Conservation (phyloP, 2,888 invertebrate species). For the Mesoligia furuncula region DNA sequence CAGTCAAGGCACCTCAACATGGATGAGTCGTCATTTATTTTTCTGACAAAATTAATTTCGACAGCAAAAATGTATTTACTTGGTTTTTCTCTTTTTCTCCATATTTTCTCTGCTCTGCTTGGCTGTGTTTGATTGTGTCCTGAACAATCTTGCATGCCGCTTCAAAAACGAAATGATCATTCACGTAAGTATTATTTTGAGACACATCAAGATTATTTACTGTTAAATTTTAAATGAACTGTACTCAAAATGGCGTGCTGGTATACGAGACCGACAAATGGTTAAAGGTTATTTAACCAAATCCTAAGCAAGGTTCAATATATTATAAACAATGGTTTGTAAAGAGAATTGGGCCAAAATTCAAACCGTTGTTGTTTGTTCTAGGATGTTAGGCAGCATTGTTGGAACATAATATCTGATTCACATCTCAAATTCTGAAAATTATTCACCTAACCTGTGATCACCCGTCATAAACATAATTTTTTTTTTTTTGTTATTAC, state of each 20-base stretch:
- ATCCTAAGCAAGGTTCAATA: conserved; percentile 59
- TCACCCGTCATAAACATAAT: conserved; percentile 84
- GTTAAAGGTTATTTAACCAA: conserved; percentile 57
- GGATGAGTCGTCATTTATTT: conserved; percentile 89
- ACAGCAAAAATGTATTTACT: conserved; percentile 92
- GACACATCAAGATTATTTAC: conserved; percentile 85
- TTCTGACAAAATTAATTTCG: conserved; percentile 88
- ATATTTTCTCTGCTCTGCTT: conserved; percentile 96
- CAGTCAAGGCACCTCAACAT: conserved; percentile 88
- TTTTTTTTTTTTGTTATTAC: conserved; percentile 75
- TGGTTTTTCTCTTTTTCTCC: conserved; percentile 94
- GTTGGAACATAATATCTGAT: conserved; percentile 63
- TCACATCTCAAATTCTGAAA: conserved; percentile 65
- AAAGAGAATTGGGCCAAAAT: conserved; percentile 54
- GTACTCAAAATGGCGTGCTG: conserved; percentile 66
- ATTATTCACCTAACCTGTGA: conserved; percentile 81
- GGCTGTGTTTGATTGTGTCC: conserved; percentile 95
- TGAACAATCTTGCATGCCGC: conserved; percentile 94
- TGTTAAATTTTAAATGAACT: conserved; percentile 61
- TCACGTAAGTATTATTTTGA: conserved; percentile 94
- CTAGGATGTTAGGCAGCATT: conserved; percentile 70
- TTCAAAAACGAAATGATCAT: conserved; percentile 93
- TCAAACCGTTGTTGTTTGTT: conserved; percentile 54
- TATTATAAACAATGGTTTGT: conserved; percentile 53
- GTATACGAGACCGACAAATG: conserved; percentile 58